Conservation (phyloP, 2,797 vertebrate species). For the Melanogrammus aeglefinus region DNA sequence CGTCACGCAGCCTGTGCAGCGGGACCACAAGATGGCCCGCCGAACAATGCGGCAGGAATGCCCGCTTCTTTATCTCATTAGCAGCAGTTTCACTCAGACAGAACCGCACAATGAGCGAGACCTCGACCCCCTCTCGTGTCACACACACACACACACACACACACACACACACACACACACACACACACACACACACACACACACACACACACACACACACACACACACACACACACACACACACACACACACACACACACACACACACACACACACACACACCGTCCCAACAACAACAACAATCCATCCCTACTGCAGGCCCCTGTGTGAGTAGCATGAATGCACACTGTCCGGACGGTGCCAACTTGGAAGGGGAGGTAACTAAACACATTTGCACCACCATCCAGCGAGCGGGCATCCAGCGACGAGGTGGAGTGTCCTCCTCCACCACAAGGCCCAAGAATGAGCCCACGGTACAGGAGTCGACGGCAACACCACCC, state of each 20-base stretch:
- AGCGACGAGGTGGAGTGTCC: slow-evolving; percentile 32
- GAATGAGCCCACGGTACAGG: slow-evolving; percentile 35
- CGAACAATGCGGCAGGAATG: slow-evolving; percentile 49
- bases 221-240: too few species aligned
- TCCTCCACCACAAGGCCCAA: slow-evolving; percentile 23
- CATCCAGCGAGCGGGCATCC: slow-evolving; percentile 17
- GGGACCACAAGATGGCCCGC: slow-evolving; percentile 45
- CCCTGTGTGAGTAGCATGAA: slow-evolving; percentile 33
- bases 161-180: too few species aligned
- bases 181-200: background rate
- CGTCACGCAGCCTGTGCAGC: slow-evolving; percentile 41
- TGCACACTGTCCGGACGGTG: slow-evolving; percentile 30
- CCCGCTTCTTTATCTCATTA: slow-evolving; percentile 58
- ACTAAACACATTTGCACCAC: slow-evolving; percentile 36
- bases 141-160: slow-evolving; percentile 10
- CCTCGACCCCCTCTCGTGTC: slow-evolving; percentile 28
- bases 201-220: too few species aligned
- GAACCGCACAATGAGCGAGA: slow-evolving; percentile 40
- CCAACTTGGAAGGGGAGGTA: slow-evolving; percentile 40
- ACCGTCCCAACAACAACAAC: slow-evolving; percentile 42
- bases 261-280: too few species aligned
- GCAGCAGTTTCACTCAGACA: slow-evolving; percentile 34
- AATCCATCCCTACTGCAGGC: slow-evolving; percentile 29
- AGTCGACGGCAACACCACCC: slow-evolving; percentile 21
- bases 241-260: too few species aligned